Percentiles rank a stretch among this genome's conserved stretches.
phyloP scores from a whole-genome alignment of 2,113 vertebrate genomes.

The Strix aluco region DNA sequence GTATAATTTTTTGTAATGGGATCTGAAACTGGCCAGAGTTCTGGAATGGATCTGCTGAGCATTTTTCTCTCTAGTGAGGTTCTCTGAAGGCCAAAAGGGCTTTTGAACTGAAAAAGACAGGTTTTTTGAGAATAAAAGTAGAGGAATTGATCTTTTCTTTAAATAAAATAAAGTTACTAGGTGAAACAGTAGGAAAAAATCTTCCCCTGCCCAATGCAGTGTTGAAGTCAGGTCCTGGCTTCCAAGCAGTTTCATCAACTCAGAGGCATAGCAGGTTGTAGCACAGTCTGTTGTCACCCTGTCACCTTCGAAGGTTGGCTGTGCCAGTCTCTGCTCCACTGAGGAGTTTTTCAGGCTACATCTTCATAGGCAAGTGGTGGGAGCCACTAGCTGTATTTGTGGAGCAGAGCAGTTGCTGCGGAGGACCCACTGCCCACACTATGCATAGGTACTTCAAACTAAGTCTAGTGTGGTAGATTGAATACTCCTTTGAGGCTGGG shows the following conservation, averaged over 20 bases:
- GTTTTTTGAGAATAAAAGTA: not conserved
- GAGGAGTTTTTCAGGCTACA: not conserved
- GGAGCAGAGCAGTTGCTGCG: not conserved
- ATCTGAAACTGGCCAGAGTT: not conserved
- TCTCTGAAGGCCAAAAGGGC: not conserved
- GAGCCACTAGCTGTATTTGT: not conserved
- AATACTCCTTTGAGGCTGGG: not conserved
- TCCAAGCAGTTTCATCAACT: not conserved
- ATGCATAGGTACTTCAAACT: not conserved
- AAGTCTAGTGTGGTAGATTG: not conserved
- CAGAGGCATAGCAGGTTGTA: not conserved
- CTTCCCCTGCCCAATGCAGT: not conserved
- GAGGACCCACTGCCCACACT: not conserved
- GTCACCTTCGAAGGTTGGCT: not conserved
- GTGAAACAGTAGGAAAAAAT: not conserved
- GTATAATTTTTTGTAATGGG: not conserved
- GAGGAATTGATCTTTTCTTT: not conserved
- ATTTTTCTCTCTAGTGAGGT: not conserved
- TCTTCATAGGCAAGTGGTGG: not conserved
- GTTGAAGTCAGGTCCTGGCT: not conserved
- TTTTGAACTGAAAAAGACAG: not conserved
- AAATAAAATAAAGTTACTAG: not conserved
- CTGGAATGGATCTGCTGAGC: not conserved
- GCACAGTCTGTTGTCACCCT: not conserved
- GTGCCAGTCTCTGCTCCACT: not conserved